These are phyloP conservation scores for Paralichthys olivaceus DNA, from an alignment of 2,113 vertebrate species.

Conservation along the genomic window DNA sequence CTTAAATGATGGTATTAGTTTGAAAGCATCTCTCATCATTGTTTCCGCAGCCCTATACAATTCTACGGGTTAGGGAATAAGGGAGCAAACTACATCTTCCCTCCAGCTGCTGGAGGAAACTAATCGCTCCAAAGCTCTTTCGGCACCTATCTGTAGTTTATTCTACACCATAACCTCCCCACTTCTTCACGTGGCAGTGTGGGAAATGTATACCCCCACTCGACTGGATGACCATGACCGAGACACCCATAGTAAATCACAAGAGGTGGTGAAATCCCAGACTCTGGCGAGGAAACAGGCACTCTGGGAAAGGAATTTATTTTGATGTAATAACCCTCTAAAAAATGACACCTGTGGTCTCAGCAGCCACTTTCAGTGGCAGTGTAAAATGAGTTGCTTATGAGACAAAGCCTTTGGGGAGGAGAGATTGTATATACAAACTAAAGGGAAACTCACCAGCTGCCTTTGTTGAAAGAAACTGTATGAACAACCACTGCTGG, in stretches of 20 bases:
- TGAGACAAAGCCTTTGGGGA: conserved; percentile 7
- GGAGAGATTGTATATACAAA: background rate
- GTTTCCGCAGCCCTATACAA: background rate
- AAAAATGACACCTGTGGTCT: conserved; percentile 67
- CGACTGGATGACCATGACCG: conserved; percentile 67
- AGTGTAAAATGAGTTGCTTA: conserved; percentile 31
- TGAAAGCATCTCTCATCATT: conserved; percentile 1
- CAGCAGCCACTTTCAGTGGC: conserved; percentile 33
- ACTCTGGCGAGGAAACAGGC: conserved; percentile 70
- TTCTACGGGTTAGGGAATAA: background rate
- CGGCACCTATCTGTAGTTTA: conserved; percentile 55
- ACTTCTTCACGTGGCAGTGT: conserved; percentile 55
- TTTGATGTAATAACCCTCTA: conserved; percentile 64
- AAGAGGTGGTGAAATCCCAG: conserved; percentile 72
- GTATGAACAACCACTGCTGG: conserved; percentile 1
- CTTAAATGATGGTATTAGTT: conserved; percentile 1
- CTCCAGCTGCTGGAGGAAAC: conserved; percentile 36
- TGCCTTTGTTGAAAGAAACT: conserved; percentile 23
- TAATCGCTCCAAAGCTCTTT: conserved; percentile 51
- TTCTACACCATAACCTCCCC: conserved; percentile 47
- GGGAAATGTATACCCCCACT: conserved; percentile 66
- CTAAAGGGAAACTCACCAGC: background rate
- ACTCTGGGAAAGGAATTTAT: conserved; percentile 78
- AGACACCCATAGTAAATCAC: conserved; percentile 75
- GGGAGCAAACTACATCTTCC: background rate